Evolutionary conservation across 2,113 vertebrate genomes (phyloP), one percentile per base, ranked within the genome.

Genomic region (Nothoprocta pentlandii): DNA sequence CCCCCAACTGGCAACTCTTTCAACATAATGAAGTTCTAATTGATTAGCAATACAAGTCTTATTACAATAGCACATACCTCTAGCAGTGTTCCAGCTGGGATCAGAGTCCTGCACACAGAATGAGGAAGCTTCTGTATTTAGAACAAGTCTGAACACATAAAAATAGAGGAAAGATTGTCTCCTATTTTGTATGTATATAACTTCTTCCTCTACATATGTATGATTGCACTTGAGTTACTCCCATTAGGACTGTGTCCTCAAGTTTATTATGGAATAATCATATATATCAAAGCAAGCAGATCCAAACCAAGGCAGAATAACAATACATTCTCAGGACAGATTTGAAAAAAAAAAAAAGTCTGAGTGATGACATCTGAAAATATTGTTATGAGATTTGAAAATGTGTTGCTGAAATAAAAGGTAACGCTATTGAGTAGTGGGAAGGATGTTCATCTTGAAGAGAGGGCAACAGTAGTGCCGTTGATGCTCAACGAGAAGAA

Each of bases 181-280:
- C 71, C 9, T 17, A 53, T 66, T 85, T 75, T 80, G 2, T 58
- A 32, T 32, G 46, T 44, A 4, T 39, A 39, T 83, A 89, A 71
- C 79, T 54, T 36, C 66, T 53, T 93, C 79, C 22, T 20, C 10
- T 87, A 6, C 32, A 66, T 26, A 79, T 79, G 21, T 53, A 84
- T 81, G 47, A 61, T 94, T 92, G 89, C 10, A 41, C 30, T 82
- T 67, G 15, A 49, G 56, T 82, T 89, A 89, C 56, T 94, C 71
- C 59, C 67, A 51, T 0, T 9, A 86, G 53, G 41, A 70, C 66
- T 82, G n/a, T 32, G 56, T 87, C 34, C 30, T 89, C 41, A 82
- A n/a, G 23, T 7, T 23, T 26, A 8, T 13, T 56, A 28, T 49
- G 11, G 44, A 36, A 85, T 85, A 89, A 87, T 67, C 56, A 61